phyloP scores from a whole-genome alignment of 1,140 invertebrate genomes.

The Dufourea novaeangliae region DNA sequence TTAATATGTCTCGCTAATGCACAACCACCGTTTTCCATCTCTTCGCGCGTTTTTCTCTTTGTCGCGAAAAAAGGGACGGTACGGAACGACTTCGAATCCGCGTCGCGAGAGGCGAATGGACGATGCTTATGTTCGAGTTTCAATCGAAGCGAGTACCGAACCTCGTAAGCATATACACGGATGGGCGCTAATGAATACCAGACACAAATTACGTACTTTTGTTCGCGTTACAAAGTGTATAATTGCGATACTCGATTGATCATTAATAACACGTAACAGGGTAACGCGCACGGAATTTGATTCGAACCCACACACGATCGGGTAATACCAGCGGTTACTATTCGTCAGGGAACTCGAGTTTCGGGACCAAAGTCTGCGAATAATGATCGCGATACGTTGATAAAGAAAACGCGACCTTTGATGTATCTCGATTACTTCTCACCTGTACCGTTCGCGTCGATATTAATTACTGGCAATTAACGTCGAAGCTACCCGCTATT shows the following conservation, averaged over 20 bases:
- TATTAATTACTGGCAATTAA: constrained; percentile 23
- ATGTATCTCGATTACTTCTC: constrained; percentile 32
- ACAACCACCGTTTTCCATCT: background rate
- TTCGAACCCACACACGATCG: background rate
- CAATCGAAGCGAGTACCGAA: background rate
- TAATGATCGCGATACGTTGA: constrained; percentile 14
- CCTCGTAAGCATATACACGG: background rate
- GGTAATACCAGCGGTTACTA: background rate
- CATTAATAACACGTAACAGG: background rate
- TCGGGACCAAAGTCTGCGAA: background rate
- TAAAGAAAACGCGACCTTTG: constrained; percentile 24
- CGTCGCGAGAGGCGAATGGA: background rate
- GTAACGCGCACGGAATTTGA: background rate
- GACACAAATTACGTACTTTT: no score
- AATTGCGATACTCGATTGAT: background rate
- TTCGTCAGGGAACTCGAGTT: background rate
- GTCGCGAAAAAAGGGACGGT: no score
- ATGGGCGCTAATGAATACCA: background rate
- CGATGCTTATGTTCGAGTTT: no score
- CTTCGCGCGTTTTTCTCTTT: background rate
- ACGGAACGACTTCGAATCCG: background rate
- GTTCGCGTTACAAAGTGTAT: background rate
- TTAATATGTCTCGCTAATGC: constrained; percentile 45
- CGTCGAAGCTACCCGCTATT: constrained; percentile 3
- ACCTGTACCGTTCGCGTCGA: background rate